Conservation (phyloP, 1,140 invertebrate species). For the Dreissena rostriformis region DNA sequence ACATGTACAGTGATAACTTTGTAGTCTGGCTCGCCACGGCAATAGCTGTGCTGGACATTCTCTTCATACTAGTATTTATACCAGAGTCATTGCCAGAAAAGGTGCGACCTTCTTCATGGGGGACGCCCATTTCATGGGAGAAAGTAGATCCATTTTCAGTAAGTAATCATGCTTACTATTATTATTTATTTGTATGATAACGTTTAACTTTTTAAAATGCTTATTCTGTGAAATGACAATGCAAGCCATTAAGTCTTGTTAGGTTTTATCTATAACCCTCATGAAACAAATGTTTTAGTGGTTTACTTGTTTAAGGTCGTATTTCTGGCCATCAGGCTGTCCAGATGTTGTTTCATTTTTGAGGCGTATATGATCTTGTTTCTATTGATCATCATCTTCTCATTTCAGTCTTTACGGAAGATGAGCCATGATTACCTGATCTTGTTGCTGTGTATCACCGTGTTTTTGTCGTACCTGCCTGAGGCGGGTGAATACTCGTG, state of each 20-base stretch:
- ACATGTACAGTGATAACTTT: conserved; percentile 93
- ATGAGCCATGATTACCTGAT: conserved; percentile 98
- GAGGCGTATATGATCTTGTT: too few relatives aligned
- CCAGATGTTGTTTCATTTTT: too few relatives aligned
- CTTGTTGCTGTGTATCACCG: conserved; percentile 97
- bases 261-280: too few relatives aligned
- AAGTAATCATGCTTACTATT: conserved; percentile 76
- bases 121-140: conserved; percentile 86
- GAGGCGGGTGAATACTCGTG: conserved; percentile 99
- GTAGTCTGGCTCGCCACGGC: conserved; percentile 97
- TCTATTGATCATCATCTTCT: neutral
- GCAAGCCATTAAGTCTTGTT: too few relatives aligned
- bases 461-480: conserved; percentile 99
- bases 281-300: too few relatives aligned
- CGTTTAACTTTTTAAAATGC: too few relatives aligned
- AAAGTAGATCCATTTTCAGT: conserved; percentile 98
- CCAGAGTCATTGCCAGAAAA: conserved; percentile 97
- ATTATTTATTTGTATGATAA: neutral
- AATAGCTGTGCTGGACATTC: conserved; percentile 96
- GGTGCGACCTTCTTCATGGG: conserved; percentile 76
- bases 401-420: conserved; percentile 89
- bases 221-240: too few relatives aligned
- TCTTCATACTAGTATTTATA: conserved; percentile 98
- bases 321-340: too few relatives aligned
- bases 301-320: too few relatives aligned